Percentiles rank a stretch among this genome's conserved stretches.
Conservation (phyloP, 2,113 vertebrate genomes). For the Podocnemis expansa region DNA sequence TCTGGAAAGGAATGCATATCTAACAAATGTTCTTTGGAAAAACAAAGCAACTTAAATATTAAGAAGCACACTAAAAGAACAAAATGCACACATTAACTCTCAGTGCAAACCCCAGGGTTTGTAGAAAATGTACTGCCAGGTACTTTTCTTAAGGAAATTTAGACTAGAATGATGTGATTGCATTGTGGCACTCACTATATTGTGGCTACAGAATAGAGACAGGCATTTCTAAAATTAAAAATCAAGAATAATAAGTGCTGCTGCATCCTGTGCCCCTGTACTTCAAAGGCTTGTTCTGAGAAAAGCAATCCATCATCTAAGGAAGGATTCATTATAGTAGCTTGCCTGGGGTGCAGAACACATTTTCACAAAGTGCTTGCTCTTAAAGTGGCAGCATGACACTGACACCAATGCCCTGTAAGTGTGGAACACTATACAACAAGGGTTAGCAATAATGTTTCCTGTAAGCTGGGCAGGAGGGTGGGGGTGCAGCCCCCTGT, state of each 20-base stretch:
- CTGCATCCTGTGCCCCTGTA: not conserved
- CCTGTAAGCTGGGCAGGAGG: too few species aligned
- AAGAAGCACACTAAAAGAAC: not conserved
- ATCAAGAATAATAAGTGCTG: not conserved
- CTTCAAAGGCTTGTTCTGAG: not conserved
- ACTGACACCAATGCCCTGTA: not conserved
- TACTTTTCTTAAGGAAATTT: not conserved
- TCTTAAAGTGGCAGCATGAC: slow-evolving; percentile 3
- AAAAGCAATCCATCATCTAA: not conserved
- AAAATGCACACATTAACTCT: not conserved
- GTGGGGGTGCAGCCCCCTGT: too few species aligned
- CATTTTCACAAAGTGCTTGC: not conserved
- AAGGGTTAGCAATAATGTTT: too few species aligned
- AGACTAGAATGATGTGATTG: not conserved
- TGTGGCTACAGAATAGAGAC: not conserved
- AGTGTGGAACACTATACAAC: not conserved
- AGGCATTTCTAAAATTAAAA: not conserved
- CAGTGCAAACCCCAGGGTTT: not conserved
- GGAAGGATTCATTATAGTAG: not conserved
- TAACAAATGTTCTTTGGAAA: not conserved
- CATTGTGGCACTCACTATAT: not conserved
- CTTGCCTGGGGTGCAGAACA: not conserved
- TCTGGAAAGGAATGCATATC: not conserved
- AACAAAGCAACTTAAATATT: not conserved
- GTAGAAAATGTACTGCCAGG: not conserved